Evolutionary conservation across 2,888 invertebrate species (phyloP), one percentile per base, ranked within the genome.

Genomic region (Ennomos erosarius): DNA sequence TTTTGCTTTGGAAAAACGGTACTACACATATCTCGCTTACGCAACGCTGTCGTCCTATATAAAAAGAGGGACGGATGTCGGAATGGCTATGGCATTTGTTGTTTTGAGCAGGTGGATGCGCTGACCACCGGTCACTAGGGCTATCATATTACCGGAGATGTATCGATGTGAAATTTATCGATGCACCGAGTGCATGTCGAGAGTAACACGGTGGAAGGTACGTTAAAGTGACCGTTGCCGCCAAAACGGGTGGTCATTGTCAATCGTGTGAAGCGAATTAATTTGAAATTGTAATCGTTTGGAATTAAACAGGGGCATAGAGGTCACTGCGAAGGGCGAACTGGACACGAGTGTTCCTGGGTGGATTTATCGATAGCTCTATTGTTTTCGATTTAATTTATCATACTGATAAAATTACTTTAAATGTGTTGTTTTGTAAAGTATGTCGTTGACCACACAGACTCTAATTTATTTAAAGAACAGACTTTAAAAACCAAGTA

Each of bases 111-210:
- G 88, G 88, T 88, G 88, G 79, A 84, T 74, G 74, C 69, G 72
- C 65, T 90, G 90, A 88, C 87, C 90, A 86, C 81, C 81, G 90
- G 89, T 90, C 89, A 87, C 72, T 74, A 67, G 70, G 75, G 75
- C 78, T 88, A 86, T 90, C 89, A 75, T 75, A 78, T 90, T 87
- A 85, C 88, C 68, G 73, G 73, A 75, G 76, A 79, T 37, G 49
- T 54, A 44, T 69, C 75, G 81, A 85, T 86, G 87, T 79, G 84
- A 85, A 87, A 87, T 87, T 84, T 88, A 88, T 86, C 71, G 85
- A 75, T 65, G 69, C 69, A 67, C 65, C 60, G 62, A 64, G 69
- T 55, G 71, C 79, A 74, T 82, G 87, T 83, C 74, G 67, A 68
- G 77, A 75, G 88, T 89, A 88, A 88, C 87, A 78, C 84, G 69